Evolutionary conservation across 2,113 vertebrate genomes (phyloP).

Genomic region (Fregata magnificens): DNA sequence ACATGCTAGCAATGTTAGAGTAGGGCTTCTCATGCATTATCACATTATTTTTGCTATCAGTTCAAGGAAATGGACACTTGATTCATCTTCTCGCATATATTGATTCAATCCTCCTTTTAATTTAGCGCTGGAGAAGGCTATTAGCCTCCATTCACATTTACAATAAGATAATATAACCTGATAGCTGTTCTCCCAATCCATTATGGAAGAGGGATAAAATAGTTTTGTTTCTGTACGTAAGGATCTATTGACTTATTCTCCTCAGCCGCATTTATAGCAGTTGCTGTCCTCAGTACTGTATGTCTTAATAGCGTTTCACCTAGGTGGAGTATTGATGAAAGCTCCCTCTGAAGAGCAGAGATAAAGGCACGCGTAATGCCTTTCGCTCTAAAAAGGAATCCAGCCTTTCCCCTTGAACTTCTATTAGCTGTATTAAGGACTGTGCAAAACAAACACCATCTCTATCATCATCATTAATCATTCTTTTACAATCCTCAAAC

Average conservation of each 20-base stretch:
- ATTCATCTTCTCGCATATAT: slow-evolving; percentile 38
- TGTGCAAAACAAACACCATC: not conserved
- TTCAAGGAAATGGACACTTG: slow-evolving; percentile 51
- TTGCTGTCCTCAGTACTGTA: not conserved
- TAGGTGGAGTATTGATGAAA: not conserved
- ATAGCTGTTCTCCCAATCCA: slow-evolving; percentile 41
- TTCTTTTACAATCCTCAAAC: not conserved
- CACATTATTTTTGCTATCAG: slow-evolving; percentile 17
- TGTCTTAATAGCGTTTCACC: not conserved
- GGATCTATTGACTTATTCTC: slow-evolving; percentile 12
- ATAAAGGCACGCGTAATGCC: not conserved
- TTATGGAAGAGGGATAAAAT: not conserved
- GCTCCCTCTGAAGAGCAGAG: not conserved
- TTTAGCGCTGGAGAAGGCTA: slow-evolving; percentile 22
- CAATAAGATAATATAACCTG: slow-evolving; percentile 8
- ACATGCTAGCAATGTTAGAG: not conserved
- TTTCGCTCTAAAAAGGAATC: not conserved
- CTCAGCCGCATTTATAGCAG: not conserved
- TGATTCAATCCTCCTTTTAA: slow-evolving; percentile 41
- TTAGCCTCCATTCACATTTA: slow-evolving; percentile 37
- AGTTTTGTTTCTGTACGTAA: slow-evolving; percentile 18
- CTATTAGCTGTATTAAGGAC: not conserved
- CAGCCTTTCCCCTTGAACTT: not conserved
- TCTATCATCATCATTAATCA: not conserved
- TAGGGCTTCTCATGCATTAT: not conserved